Evolutionary conservation across 2,888 invertebrate genomes (phyloP), one percentile per base, ranked within the genome.

Genomic region (Anticlea derivata): DNA sequence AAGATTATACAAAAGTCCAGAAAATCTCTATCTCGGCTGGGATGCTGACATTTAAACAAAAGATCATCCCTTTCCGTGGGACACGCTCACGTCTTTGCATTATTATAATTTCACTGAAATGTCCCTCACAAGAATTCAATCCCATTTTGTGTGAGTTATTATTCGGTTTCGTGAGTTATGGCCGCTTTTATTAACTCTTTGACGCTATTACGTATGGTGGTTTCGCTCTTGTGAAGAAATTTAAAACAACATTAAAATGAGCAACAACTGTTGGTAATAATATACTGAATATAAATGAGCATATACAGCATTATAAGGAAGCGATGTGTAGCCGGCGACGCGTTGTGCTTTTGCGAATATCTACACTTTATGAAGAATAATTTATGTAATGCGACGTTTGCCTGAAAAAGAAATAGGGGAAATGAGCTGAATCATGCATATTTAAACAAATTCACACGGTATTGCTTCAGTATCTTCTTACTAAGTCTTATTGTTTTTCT

Each of bases 221-320:
- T 33, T 38, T 45, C 7, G 20, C 24, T 22, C 27, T 31, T 57
- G 55, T 35, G 50, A 55, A 60, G 63, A 66, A 70, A 68, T 65
- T 68, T 67, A 61, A 73, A 73, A 68, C 62, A 71, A 68, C 68
- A 69, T 74, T 34, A 39, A 71, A 71, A 69, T 66, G 65, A 71
- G 57, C 51, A 56, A 72, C 63, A 61, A 62, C 49, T 50, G 54
- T 43, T 50, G 52, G 65, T 66, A 68, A 27, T 45, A 23, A 68
- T 65, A n/a, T n/a, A n/a, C n/a, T n/a, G n/a, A n/a, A n/a, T n/a
- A n/a, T n/a, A n/a, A n/a, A n/a, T n/a, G n/a, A n/a, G n/a, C n/a
- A n/a, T n/a, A n/a, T n/a, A n/a, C n/a, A n/a, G n/a, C n/a, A 71
- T 73, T 70, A 68, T 65, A 63, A 63, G 66, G 60, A 60, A 72